These are phyloP conservation scores for Peromyscus maniculatus DNA, from an alignment of 2,113 vertebrate species.

Conservation along the genomic window DNA sequence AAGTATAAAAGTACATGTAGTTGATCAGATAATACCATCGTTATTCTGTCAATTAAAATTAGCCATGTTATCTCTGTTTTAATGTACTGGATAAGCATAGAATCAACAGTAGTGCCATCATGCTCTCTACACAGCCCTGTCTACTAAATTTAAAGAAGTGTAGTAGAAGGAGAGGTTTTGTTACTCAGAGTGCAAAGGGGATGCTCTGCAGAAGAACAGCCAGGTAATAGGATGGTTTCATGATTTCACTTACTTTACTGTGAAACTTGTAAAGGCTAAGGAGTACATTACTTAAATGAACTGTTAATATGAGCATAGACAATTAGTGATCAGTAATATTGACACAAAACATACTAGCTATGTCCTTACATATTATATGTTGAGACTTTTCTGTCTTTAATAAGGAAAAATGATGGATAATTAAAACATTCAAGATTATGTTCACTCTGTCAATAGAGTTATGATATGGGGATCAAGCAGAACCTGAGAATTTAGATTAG, in stretches of 20 bases:
- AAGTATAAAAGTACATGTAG: too few species aligned
- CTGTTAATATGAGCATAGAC: neutral
- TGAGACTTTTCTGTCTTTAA: neutral
- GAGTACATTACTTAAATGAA: neutral
- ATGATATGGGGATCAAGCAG: neutral
- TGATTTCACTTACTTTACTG: slow-evolving; percentile 1
- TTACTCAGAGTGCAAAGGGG: neutral
- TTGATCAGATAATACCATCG: neutral
- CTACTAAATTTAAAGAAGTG: neutral
- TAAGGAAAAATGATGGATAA: neutral
- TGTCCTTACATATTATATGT: neutral
- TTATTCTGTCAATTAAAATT: neutral
- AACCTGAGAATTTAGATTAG: neutral
- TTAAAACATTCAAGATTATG: neutral
- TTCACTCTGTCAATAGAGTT: neutral
- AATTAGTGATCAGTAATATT: neutral
- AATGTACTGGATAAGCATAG: too few species aligned
- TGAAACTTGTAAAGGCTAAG: neutral
- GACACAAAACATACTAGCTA: neutral
- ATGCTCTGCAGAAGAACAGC: neutral
- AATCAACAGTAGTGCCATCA: neutral
- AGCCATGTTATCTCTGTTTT: neutral
- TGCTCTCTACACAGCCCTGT: neutral
- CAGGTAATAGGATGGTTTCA: neutral
- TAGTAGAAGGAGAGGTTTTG: neutral